Evolutionary conservation across 2,113 vertebrate species (phyloP).

Genomic region (Protobothrops mucrosquamatus): DNA sequence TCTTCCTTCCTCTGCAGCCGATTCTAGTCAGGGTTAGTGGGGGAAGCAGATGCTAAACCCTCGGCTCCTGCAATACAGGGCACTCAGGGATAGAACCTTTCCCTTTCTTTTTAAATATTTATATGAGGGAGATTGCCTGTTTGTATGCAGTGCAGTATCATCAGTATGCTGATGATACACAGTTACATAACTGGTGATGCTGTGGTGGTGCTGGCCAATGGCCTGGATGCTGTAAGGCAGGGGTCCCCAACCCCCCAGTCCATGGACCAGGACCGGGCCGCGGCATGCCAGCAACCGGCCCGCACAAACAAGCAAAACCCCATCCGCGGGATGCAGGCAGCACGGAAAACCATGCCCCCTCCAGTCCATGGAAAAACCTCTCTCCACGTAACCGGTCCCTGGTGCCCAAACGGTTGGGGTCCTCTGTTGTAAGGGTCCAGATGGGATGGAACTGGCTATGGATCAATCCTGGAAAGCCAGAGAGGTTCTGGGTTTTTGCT

Average conservation of each 20-base stretch:
- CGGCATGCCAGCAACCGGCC: no score
- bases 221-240: background rate
- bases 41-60: background rate
- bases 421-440: background rate
- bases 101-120: background rate
- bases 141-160: background rate
- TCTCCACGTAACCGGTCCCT: no score
- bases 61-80: background rate
- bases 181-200: background rate
- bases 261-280: no score
- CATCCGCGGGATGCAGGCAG: no score
- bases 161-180: background rate
- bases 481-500: background rate
- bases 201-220: background rate
- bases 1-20: background rate
- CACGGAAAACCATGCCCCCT: no score
- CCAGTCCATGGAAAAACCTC: no score
- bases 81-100: background rate
- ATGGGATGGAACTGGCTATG: background rate
- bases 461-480: background rate
- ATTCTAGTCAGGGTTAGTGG: background rate
- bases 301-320: no score
- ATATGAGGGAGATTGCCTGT: background rate
- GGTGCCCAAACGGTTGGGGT: no score
- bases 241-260: background rate